These are phyloP conservation scores for Amiota communis DNA, from an alignment of 2,888 invertebrate genomes.

Conservation along the genomic window DNA sequence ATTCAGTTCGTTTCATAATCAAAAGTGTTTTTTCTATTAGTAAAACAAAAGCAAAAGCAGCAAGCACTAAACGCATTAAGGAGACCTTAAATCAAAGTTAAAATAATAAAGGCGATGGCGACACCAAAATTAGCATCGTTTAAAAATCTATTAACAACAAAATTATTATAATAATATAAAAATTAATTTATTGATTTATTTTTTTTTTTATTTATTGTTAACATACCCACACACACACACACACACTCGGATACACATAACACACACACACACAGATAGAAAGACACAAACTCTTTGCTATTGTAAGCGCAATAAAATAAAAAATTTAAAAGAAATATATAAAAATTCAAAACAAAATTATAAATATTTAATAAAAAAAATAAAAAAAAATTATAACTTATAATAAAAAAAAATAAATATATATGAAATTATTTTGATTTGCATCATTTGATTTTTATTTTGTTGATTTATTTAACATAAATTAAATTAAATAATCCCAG, in stretches of 20 bases:
- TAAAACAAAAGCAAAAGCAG: background rate
- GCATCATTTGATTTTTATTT: too few relatives aligned
- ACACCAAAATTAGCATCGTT: too few relatives aligned
- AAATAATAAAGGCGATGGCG: background rate
- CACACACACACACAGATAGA: slow-evolving; percentile 20
- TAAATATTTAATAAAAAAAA: slow-evolving; percentile 48
- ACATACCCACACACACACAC: slow-evolving; percentile 36
- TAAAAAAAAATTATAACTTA: slow-evolving; percentile 30
- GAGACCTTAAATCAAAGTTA: slow-evolving; percentile 7
- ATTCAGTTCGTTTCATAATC: slow-evolving; percentile 7
- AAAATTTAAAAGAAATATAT: slow-evolving; percentile 34
- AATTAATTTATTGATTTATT: too few relatives aligned
- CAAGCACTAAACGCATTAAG: background rate
- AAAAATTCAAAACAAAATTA: slow-evolving; percentile 31
- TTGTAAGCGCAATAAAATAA: slow-evolving; percentile 35
- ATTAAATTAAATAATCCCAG: slow-evolving; percentile 32
- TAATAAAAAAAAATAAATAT: slow-evolving; percentile 27
- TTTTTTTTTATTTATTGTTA: too few relatives aligned
- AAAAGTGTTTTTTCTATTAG: background rate
- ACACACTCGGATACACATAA: slow-evolving; percentile 38
- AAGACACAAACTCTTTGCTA: slow-evolving; percentile 36
- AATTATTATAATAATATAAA: too few relatives aligned
- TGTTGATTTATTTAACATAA: background rate
- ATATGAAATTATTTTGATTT: slow-evolving; percentile 26
- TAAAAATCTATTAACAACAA: too few relatives aligned